phyloP scores from a whole-genome alignment of 2,797 vertebrate species.

The Gymnothorax javanicus region DNA sequence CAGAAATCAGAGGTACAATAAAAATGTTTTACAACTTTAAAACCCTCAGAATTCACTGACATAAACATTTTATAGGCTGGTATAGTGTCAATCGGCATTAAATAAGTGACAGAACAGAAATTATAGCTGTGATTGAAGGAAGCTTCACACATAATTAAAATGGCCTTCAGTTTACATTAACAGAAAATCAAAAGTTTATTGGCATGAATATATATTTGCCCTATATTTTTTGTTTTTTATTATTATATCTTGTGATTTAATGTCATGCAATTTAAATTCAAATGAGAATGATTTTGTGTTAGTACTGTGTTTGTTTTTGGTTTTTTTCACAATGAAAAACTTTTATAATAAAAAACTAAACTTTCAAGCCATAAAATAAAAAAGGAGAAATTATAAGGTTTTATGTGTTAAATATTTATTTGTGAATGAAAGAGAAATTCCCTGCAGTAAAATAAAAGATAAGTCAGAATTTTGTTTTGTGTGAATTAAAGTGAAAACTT shows the following conservation, averaged over 20 bases:
- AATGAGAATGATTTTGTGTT: not conserved
- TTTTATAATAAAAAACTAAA: too few species aligned
- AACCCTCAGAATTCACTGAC: not conserved
- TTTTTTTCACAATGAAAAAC: too few species aligned
- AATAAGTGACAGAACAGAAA: not conserved
- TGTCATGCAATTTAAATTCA: not conserved
- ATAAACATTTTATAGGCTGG: not conserved
- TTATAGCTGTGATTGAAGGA: not conserved
- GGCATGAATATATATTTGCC: not conserved
- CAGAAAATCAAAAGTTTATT: not conserved
- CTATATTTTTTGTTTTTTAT: not conserved
- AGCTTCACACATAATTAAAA: conserved; percentile 1
- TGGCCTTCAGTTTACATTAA: not conserved
- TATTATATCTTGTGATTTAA: not conserved
- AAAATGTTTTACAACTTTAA: not conserved
- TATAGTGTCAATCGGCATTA: not conserved
- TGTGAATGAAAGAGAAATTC: too few species aligned
- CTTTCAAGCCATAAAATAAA: too few species aligned
- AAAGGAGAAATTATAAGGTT: too few species aligned
- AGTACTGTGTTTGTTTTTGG: too few species aligned
- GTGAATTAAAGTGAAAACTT: too few species aligned
- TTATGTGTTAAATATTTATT: too few species aligned
- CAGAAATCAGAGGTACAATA: not conserved
- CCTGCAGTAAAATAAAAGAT: too few species aligned
- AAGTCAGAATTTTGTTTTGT: too few species aligned